phyloP scores from a whole-genome alignment of 2,113 vertebrate genomes.

The Puffinus mauretanicus region DNA sequence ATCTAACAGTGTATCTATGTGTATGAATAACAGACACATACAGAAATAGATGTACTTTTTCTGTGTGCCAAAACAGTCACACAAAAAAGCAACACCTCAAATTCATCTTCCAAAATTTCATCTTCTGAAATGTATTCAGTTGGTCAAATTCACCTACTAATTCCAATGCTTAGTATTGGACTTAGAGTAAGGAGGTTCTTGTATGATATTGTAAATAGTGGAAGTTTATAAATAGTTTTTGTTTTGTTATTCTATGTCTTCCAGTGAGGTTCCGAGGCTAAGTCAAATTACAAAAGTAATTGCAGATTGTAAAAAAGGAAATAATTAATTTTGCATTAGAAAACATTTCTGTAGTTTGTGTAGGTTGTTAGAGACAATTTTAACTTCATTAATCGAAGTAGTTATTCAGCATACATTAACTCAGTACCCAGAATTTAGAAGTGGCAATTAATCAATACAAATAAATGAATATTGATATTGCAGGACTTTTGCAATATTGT shows the following conservation, averaged over 20 bases:
- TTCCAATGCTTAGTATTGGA: not conserved
- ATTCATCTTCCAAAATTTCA: not conserved
- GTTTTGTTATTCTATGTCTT: not conserved
- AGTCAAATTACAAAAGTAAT: not conserved
- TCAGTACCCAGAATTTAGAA: slow-evolving; percentile 31
- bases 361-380: slow-evolving; percentile 16
- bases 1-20: not conserved
- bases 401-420: slow-evolving; percentile 37
- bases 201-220: not conserved
- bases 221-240: not conserved
- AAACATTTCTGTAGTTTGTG: not conserved
- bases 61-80: not conserved
- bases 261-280: not conserved
- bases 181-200: not conserved
- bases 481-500: slow-evolving; percentile 47
- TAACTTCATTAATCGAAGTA: slow-evolving; percentile 29
- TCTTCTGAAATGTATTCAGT: not conserved
- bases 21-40: not conserved
- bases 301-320: not conserved
- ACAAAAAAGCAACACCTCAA: not conserved
- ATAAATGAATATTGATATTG: slow-evolving; percentile 71
- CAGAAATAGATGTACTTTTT: not conserved
- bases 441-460: slow-evolving; percentile 63
- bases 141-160: not conserved
- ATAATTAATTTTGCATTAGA: not conserved